Evolutionary conservation across 1,140 invertebrate species (phyloP).

Genomic region (Patella vulgata): DNA sequence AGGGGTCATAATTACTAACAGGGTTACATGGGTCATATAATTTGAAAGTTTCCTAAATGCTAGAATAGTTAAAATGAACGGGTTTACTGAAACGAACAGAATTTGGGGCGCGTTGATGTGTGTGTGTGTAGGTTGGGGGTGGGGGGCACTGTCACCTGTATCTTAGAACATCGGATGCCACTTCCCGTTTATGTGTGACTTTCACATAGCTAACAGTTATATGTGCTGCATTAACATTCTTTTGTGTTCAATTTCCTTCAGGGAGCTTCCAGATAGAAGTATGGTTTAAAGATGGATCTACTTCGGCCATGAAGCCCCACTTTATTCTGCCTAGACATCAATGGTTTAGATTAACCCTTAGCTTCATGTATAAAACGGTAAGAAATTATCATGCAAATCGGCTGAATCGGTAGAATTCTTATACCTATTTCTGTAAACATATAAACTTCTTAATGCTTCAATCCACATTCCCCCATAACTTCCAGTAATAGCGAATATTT

Average conservation of each 20-base stretch:
- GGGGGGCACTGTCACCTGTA: no score
- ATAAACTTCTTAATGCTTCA: neutral
- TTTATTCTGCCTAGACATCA: slow-evolving; percentile 26
- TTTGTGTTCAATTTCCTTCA: slow-evolving; percentile 14
- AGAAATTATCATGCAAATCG: slow-evolving; percentile 7
- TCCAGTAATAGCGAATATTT: slow-evolving; percentile 3
- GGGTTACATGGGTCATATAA: no score
- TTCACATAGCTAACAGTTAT: no score
- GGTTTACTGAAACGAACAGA: no score
- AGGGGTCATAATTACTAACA: no score
- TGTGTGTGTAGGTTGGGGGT: no score
- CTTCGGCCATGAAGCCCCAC: slow-evolving; percentile 23
- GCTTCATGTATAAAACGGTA: slow-evolving; percentile 14
- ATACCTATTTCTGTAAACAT: neutral
- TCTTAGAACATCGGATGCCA: no score
- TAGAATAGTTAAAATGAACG: no score
- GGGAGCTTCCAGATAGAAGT: slow-evolving; percentile 37
- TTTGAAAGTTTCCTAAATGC: no score
- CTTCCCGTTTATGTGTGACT: no score
- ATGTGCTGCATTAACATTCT: neutral
- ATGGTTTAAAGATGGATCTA: slow-evolving; percentile 10
- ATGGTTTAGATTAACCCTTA: slow-evolving; percentile 34
- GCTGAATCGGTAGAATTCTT: neutral
- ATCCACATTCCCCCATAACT: slow-evolving; percentile 7
- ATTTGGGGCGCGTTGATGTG: no score